Evolutionary conservation across 2,113 vertebrate species (phyloP), one percentile per base, ranked within the genome.

Genomic region (Oceanites oceanicus): DNA sequence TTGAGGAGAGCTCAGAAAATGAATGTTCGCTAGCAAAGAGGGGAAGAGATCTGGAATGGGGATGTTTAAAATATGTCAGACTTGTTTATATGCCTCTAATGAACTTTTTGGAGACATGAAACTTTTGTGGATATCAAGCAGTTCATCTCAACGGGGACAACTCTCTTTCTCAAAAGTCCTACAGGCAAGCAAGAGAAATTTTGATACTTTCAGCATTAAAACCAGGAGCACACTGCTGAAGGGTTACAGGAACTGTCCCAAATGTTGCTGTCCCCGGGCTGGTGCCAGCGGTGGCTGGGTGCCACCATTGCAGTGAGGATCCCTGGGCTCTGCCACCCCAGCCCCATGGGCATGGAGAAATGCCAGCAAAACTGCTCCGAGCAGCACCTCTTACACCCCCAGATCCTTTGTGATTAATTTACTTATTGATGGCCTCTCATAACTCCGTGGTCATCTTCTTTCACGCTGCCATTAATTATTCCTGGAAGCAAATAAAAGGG

Each of bases 401-500:
- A 47, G 30, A 58, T 47, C 66, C 40, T 67, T 34, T 25, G 66
- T 85, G 80, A 91, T 87, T 91, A 85, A 91, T 88, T 84, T 82
- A 91, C 79, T 89, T 94, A 92, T 75, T 85, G 95, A 95, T 47
- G 84, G 66, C 77, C 53, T 89, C 90, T 91, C 96, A 94, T 91
- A 97, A 91, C 74, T 95, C 53, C 0, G 14, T 92, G 91, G 91
- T 95, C 94, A 96, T 97, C 95, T 91, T 91, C 95, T 95, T 83
- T 88, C 16, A 1, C 1, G 4, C 83, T 94, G 83, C 94, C 77
- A 97, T 97, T 96, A 97, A 96, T 97, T 97, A 97, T 97, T 96
- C 80, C 92, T 92, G 84, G 86, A 96, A 94, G 87, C 92, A 97
- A 97, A 97, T 97, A 97, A 94, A 96, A 95, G 92, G 89, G 84